Base-by-base conservation (phyloP, 2,797 vertebrate genomes). In the Emydoidea blandingii region DNA sequence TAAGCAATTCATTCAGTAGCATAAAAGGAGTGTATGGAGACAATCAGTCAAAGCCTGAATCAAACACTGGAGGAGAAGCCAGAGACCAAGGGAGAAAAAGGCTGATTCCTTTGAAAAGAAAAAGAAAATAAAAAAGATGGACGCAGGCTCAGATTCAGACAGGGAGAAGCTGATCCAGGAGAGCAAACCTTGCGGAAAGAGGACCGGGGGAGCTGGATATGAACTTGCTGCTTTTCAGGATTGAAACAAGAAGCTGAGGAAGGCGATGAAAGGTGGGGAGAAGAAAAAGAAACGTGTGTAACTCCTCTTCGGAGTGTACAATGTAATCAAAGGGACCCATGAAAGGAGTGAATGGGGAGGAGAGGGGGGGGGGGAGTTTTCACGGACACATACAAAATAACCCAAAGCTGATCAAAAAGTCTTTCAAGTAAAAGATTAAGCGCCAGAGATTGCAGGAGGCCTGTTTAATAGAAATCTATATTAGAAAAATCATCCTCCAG, bases 401-500 rank as follows among this genome's bases (percentile, higher is more conserved):
- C 91, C 88, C 87, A 91, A 96, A 96, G 90, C 91, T 65, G 92
- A 96, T 97, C 97, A 97, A 97, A 97, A 96, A 68, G 29, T 89
- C 41, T 95, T 98, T 98, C 96, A 90, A 97, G 96, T 92, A 95
- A 57, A 93, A 97, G 96, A 97, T 97, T 97, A 97, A 97, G 95
- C 95, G 92, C 93, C 3, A 41, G 85, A 85, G 89, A 97, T 96
- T 81, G 95, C 92, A 92, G 96, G 96, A 95, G 92, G 94, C 93
- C 96, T 95, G 91, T 96, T 96, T 97, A 97, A 97, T 97, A 91
- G 54, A 74, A 62, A 89, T 49, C 16, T 25, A 50, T 12, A n/a
- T 41, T 4, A 82, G 93, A 95, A 88, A 1, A 4, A 57, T 78
- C 85, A 87, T 91, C 89, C 62, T 95, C 92, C 90, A 72, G 94